Evolutionary conservation across 2,113 vertebrate genomes (phyloP).

Genomic region (Myocastor coypus): DNA sequence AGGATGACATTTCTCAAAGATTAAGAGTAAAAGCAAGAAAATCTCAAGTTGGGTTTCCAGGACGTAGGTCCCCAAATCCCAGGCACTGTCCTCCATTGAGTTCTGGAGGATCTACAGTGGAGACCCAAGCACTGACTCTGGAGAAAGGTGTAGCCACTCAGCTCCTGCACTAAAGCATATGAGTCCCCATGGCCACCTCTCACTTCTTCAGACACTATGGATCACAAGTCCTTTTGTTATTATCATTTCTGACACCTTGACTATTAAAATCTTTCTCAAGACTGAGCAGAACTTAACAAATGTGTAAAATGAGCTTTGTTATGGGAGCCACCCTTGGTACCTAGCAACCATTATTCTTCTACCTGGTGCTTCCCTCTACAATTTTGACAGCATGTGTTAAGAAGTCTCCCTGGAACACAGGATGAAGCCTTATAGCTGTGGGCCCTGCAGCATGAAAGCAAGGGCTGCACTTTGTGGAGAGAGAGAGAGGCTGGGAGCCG

Average conservation of each 20-base stretch:
- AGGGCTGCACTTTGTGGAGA: neutral
- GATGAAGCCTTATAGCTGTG: neutral
- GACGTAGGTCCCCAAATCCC: neutral
- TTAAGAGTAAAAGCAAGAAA: constrained; percentile 44
- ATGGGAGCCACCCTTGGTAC: neutral
- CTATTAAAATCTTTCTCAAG: neutral
- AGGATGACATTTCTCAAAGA: constrained; percentile 36
- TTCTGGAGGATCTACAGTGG: neutral
- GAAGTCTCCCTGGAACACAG: neutral
- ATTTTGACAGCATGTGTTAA: neutral
- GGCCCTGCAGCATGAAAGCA: neutral
- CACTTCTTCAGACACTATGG: neutral
- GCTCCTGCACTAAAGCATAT: neutral
- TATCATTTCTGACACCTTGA: neutral
- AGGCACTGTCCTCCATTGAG: neutral
- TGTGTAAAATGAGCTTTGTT: neutral
- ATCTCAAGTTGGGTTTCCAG: neutral
- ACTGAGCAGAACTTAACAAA: neutral
- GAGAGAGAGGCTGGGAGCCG: neutral
- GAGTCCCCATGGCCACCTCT: neutral
- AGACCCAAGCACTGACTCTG: neutral
- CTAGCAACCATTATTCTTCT: too few relatives aligned
- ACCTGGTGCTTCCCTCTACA: too few relatives aligned
- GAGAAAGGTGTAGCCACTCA: neutral
- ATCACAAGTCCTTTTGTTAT: neutral